phyloP scores from a whole-genome alignment of 2,113 vertebrate genomes.

The Jacana jacana region DNA sequence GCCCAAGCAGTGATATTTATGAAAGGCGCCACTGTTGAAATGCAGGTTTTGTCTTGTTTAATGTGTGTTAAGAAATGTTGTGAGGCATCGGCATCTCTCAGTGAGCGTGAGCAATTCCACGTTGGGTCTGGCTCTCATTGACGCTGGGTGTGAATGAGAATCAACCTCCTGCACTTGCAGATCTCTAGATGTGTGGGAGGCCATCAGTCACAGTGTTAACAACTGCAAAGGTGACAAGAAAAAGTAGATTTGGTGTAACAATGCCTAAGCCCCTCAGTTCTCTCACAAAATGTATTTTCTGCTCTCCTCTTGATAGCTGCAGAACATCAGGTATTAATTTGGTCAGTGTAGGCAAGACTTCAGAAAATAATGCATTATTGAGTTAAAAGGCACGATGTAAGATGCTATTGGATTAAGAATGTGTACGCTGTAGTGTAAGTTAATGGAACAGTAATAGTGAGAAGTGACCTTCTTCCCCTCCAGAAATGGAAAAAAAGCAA shows the following conservation, averaged over 20 bases:
- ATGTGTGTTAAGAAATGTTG: background rate
- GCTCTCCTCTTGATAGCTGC: background rate
- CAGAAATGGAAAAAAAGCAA: slow-evolving; percentile 65
- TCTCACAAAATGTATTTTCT: background rate
- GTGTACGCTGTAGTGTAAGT: slow-evolving; percentile 45
- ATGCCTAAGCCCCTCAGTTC: background rate
- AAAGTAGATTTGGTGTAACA: background rate
- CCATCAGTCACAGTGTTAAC: background rate
- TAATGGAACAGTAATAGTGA: slow-evolving; percentile 67
- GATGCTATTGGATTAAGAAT: slow-evolving; percentile 48
- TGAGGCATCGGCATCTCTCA: background rate
- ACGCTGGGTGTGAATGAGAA: background rate
- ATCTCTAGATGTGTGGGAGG: background rate
- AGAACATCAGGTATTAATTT: slow-evolving; percentile 28
- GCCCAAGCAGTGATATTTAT: background rate
- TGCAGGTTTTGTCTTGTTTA: background rate
- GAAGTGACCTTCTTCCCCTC: slow-evolving; percentile 64
- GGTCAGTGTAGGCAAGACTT: background rate
- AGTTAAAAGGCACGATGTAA: slow-evolving; percentile 15
- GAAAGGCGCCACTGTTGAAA: background rate
- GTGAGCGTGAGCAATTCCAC: background rate
- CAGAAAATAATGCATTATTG: slow-evolving; percentile 24
- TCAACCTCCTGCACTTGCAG: background rate
- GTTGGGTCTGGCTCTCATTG: background rate
- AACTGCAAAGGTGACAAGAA: background rate